Percentiles rank a stretch among this genome's conserved stretches.
Evolutionary conservation across 2,113 vertebrate genomes (phyloP).

Genomic region (Gallinago jamesoni): DNA sequence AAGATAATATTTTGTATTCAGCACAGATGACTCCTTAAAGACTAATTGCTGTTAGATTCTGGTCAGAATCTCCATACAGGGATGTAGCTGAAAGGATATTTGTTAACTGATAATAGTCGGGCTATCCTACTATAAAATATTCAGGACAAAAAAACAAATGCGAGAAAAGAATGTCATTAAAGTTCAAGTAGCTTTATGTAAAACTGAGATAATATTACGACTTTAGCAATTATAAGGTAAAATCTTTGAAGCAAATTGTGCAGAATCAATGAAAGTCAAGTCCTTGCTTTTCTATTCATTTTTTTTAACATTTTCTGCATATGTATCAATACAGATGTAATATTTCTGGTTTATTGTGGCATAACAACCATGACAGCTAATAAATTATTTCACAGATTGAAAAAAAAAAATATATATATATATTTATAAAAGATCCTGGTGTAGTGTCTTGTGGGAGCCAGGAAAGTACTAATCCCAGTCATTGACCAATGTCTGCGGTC

Average conservation of each 20-base stretch:
- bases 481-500: conserved; percentile 9
- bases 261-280: background rate
- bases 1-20: background rate
- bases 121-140: background rate
- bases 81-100: background rate
- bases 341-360: background rate
- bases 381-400: background rate
- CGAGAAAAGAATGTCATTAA: background rate
- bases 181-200: background rate
- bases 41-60: background rate
- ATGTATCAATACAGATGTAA: background rate
- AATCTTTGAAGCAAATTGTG: background rate
- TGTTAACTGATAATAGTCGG: background rate
- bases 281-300: background rate
- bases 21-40: background rate
- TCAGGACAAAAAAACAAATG: background rate
- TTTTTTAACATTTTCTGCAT: background rate
- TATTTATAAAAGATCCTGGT: background rate
- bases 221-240: background rate
- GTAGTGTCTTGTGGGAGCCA: background rate
- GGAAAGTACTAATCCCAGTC: background rate
- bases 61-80: background rate
- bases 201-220: background rate
- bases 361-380: background rate
- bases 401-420: background rate